A percentile compares a stretch with the other conserved stretches of the same genome.
Evolutionary conservation across 2,888 invertebrate species (phyloP).

Genomic region (Mayetiola destructor): DNA sequence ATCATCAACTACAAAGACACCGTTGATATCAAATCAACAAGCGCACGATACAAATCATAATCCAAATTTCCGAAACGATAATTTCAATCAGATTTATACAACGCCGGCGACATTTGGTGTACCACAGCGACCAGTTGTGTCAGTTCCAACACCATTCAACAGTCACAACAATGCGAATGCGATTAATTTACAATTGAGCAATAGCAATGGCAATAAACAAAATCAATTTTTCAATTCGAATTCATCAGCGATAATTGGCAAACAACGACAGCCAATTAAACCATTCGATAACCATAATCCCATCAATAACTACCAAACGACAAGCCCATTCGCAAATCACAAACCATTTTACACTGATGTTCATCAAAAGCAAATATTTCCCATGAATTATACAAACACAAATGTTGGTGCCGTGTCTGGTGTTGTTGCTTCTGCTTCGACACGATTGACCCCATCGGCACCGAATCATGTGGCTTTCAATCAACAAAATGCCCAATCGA

Average conservation of each 20-base stretch:
- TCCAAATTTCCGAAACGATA: background rate
- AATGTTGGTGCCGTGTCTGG: no score
- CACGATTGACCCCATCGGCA: no score
- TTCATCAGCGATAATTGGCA: background rate
- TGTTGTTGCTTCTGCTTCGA: no score
- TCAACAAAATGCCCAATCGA: background rate
- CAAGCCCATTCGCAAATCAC: background rate
- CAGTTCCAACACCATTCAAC: conserved; percentile 4
- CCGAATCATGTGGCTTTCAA: no score
- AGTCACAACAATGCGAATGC: background rate
- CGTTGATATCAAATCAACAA: background rate
- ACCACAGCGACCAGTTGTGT: background rate
- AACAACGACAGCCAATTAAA: background rate
- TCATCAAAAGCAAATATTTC: background rate
- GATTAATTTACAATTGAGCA: background rate
- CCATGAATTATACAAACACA: background rate
- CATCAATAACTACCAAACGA: conserved; percentile 9
- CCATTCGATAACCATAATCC: conserved; percentile 5
- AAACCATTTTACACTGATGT: background rate
- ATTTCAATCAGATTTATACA: background rate
- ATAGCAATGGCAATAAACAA: background rate
- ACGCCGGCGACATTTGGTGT: background rate
- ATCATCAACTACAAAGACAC: background rate
- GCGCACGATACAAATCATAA: background rate
- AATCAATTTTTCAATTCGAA: background rate